These are phyloP conservation scores for Melieria omissa DNA, from an alignment of 2,888 invertebrate species.

Conservation along the genomic window DNA sequence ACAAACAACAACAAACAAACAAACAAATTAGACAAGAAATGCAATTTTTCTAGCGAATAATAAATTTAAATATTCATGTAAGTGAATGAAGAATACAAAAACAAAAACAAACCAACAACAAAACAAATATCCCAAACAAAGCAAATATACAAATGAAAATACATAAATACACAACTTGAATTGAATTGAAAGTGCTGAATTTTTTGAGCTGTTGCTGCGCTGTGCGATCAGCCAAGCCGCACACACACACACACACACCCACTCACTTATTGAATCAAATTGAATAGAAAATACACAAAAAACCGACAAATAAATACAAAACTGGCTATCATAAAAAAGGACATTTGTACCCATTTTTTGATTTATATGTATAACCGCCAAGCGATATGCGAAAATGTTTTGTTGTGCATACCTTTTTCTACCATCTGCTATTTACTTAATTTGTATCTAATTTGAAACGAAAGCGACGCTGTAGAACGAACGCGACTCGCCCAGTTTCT, in stretches of 20 bases:
- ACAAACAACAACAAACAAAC: slow-evolving; percentile 23
- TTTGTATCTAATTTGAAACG: background rate
- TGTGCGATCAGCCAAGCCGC: too few relatives aligned
- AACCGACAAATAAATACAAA: too few relatives aligned
- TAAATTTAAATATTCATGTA: slow-evolving; percentile 16
- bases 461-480: background rate
- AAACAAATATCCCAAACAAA: slow-evolving; percentile 18
- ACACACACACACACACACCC: too few relatives aligned
- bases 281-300: too few relatives aligned
- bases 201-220: too few relatives aligned
- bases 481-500: too few relatives aligned
- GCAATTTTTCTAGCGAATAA: slow-evolving; percentile 32
- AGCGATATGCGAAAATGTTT: too few relatives aligned
- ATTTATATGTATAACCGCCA: too few relatives aligned
- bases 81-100: slow-evolving; percentile 17
- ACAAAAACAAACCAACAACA: slow-evolving; percentile 25
- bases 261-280: too few relatives aligned
- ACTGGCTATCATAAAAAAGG: too few relatives aligned
- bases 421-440: background rate
- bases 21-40: slow-evolving; percentile 23
- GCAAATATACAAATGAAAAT: slow-evolving; percentile 22
- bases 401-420: background rate
- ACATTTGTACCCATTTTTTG: too few relatives aligned
- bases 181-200: background rate
- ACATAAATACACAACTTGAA: slow-evolving; percentile 27